Evolutionary conservation across 2,113 vertebrate genomes (phyloP), one percentile per base, ranked within the genome.

Genomic region (Dipodomys merriami): DNA sequence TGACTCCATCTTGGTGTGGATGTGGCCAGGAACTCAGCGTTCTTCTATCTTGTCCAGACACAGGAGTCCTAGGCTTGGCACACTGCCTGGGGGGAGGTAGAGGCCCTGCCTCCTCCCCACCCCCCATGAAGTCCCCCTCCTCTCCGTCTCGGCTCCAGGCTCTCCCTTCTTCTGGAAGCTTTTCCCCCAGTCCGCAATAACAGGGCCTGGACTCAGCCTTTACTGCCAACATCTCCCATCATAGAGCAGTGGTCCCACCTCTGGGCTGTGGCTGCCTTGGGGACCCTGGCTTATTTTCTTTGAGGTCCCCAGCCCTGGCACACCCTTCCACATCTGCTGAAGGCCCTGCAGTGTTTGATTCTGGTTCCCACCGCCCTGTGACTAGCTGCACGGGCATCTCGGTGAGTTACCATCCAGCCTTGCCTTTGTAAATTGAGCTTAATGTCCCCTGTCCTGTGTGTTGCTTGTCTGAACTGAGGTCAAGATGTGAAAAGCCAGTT

Each of bases 61-160:
- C 1, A 13, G 30, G 27, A 2, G 35, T 35, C 5, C 5, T 35
- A 1, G 35, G 2, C 35, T 49, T 7, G 0, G 10, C 13, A 8
- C 44, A 19, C 80, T 39, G 39, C 39, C 39, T 39, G 39, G 39
- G 5, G 39, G 39, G 39, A 39, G 39, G 39, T 39, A 39, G 39
- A 39, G 39, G 39, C 39, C 35, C 39, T 39, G 39, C 39, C 0
- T 44, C 60, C 12, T 23, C 29, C 35, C 6, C 11, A 19, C 57
- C 27, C 11, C 19, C 25, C 49, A 73, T 8, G 60, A 77, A 44
- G 7, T 33, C 1, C 0, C 10, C 53, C 6, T 27, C 27, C 23
- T 23, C 44, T 73, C 67, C 84, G 65, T 27, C n/a, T 33, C 1
- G 0, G n/a, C n/a, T 29, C 39, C 20, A 22, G 60, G 16, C 68